Evolutionary conservation across 1,140 invertebrate genomes (phyloP).

Genomic region (Octopus bimaculoides): DNA sequence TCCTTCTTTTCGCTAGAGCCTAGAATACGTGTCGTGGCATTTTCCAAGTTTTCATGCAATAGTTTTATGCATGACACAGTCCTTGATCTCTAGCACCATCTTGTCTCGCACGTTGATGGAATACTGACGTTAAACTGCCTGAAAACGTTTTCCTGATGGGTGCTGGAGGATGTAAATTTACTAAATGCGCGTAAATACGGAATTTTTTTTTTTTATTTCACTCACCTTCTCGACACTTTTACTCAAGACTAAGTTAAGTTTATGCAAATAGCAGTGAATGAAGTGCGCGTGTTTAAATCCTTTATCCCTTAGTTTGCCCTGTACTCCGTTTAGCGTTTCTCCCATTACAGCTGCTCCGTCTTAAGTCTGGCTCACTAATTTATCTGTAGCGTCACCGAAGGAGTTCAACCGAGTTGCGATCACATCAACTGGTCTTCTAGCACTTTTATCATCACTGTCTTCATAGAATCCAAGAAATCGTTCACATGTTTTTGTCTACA

Average conservation of each 20-base stretch:
- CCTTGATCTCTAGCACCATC: not conserved
- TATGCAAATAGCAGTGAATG: not conserved
- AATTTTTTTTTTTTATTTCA: no score
- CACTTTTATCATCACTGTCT: not conserved
- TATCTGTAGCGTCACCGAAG: not conserved
- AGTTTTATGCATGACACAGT: not conserved
- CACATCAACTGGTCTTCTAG: not conserved
- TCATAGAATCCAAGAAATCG: not conserved
- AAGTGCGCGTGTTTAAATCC: not conserved
- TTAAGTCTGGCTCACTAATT: not conserved
- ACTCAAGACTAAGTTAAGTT: not conserved
- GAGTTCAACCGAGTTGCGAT: not conserved
- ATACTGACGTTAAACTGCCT: not conserved
- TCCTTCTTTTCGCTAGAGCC: not conserved
- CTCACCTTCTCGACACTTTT: not conserved
- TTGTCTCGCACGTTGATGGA: not conserved
- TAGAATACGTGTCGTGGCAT: not conserved
- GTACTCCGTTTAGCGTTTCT: not conserved
- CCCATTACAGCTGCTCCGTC: not conserved
- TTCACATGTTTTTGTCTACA: not conserved
- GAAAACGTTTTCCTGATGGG: not conserved
- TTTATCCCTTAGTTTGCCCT: not conserved
- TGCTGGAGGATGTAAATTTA: not conserved
- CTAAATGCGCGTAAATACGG: not conserved
- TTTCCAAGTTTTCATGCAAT: not conserved